Conservation (phyloP, 64 coral and sea anemone genomes). For the Trachythela sp. region DNA sequence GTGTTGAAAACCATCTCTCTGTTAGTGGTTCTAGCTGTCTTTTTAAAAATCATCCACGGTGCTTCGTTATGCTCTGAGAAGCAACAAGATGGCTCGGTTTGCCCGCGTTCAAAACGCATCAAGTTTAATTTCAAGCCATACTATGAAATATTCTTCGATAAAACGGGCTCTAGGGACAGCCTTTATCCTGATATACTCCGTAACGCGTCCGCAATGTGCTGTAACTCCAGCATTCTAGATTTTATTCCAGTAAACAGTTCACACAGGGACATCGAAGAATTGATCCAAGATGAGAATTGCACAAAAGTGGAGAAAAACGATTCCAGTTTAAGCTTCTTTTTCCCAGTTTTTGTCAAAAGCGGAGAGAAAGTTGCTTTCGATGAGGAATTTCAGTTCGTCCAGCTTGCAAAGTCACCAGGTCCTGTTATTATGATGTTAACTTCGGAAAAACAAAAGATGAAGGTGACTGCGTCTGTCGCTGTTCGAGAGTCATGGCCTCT, state of each 20-base stretch:
- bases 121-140: background rate
- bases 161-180: background rate
- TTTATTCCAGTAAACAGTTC: background rate
- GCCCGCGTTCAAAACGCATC: background rate
- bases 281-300: background rate
- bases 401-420: background rate
- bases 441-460: background rate
- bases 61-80: background rate
- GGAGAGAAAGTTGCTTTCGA: background rate
- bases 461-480: background rate
- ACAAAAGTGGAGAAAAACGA: background rate
- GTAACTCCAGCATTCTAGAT: background rate
- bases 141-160: slow-evolving; percentile 3
- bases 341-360: slow-evolving; percentile 12
- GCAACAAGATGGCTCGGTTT: background rate
- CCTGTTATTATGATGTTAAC: background rate
- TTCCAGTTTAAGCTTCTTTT: background rate
- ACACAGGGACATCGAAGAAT: background rate
- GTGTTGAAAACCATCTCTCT: background rate
- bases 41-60: background rate
- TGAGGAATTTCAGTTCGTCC: background rate
- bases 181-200: background rate
- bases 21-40: background rate
- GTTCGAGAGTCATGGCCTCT: background rate
- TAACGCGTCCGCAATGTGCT: background rate